Base-by-base conservation (phyloP, 1,140 invertebrate genomes). In the Leptopilina clavipes region DNA sequence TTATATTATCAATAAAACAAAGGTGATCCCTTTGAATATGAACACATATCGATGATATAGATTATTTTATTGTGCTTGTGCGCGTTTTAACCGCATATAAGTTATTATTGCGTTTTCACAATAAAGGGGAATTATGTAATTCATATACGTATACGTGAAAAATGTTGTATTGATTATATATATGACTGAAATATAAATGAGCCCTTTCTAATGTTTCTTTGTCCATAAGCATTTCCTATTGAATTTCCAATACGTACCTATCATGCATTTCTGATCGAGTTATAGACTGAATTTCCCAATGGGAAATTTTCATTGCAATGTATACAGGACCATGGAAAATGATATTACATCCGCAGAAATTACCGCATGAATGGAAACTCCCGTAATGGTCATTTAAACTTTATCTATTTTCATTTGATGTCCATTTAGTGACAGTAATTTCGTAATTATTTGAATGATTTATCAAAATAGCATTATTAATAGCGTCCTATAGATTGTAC, bases 271-370 rank as follows among this genome's bases (percentile, higher is more conserved):
- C 59, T 37, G 22, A 65, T 14, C 25, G 22, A 65, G 25, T 65
- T 65, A 40, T 40, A 25, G 25, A 65, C 59, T 31, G 59, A 65
- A 65, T 65, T 65, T 65, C 59, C 59, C 25, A 65, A 14, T 65
- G 59, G 59, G 59, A 65, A 65, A 65, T 65, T 65, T 65, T 65
- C 59, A 65, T 65, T 65, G 11, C 22, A n/a, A 65, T 65, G 7
- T 40, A 40, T 40, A 0, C 0, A 8, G 59, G n/a, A 37, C 25
- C 25, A 65, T 37, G 31, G 59, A 65, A 65, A 65, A 65, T 65
- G 59, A 65, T 65, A 22, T 65, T 65, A 65, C 59, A 31, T 52
- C 48, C 12, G 25, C 25, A 14, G 59, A 25, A 65, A 37, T 65
- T 65, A 22, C 10, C 25, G 59, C 59, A 65, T 22, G 25, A 65